Base-by-base conservation (phyloP, 1,140 invertebrate species). In the Phenacoccus solenopsis region DNA sequence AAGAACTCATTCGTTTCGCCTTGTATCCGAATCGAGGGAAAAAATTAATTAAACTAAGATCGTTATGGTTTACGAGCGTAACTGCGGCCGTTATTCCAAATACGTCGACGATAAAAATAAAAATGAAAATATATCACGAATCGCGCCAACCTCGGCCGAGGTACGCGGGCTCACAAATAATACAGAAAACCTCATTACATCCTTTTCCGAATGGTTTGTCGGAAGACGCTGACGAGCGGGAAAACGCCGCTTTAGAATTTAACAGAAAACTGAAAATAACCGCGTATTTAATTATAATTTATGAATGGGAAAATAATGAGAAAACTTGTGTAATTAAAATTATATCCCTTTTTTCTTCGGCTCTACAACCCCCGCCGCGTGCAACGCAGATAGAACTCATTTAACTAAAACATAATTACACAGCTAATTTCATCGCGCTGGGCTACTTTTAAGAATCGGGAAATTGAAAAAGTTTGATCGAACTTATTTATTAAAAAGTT, bases 41-140 rank as follows among this genome's bases (percentile, higher is more conserved):
- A 49, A 49, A 49, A 49, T 49, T 49, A 49, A 49, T 49, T 49
- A 49, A 49, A 49, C 38, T 49, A 49, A 49, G 38, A 49, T 49
- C 38, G 38, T 49, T 49, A 49, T 49, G 20, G 12, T 49, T 49
- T 49, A 49, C 38, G 38, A 49, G 12, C 20, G 20, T 10, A 49
- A 49, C 38, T 49, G 20, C 38, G 38, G 38, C 38, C 16, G 38
- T 49, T 49, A 49, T 49, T 49, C 20, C 12, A 49, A 49, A 49
- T 49, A n/a, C 38, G 38, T 49, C 38, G 38, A 49, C 38, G 38
- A 49, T 49, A 49, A 49, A 49, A 49, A 49, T 49, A n/a, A 49
- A 49, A 49, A 49, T 49, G 38, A 49, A 49, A 49, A 49, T 49
- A 49, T 49, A 49, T 49, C 38, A 49, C 38, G 38, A 49, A 49